Percentiles rank a stretch among this genome's conserved stretches.
phyloP scores from a whole-genome alignment of 1,140 invertebrate species.

The Gyrodactylus bullatarudis region DNA sequence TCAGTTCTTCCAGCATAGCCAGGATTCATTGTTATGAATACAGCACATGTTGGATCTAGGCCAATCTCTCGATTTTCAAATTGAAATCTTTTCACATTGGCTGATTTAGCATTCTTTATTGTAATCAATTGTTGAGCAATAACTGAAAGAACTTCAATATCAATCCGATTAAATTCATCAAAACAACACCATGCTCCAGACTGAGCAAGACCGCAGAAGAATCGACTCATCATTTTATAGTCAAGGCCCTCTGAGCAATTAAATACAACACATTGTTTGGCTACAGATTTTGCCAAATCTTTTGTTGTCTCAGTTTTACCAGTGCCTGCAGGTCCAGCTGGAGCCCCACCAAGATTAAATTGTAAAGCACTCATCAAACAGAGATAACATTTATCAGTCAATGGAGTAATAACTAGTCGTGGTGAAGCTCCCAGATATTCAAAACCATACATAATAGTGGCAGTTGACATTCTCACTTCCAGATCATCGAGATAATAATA shows the following conservation, averaged over 20 bases:
- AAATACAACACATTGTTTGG: slow-evolving; percentile 46
- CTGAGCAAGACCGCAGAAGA: slow-evolving; percentile 44
- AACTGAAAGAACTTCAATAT: slow-evolving; percentile 55
- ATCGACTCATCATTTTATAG: slow-evolving; percentile 52
- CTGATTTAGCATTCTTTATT: slow-evolving; percentile 24
- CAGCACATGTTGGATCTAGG: slow-evolving; percentile 17
- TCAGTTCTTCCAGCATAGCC: slow-evolving; percentile 48
- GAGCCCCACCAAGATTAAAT: slow-evolving; percentile 33
- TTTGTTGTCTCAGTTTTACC: slow-evolving; percentile 28
- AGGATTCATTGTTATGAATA: slow-evolving; percentile 31
- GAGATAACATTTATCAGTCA: slow-evolving; percentile 23
- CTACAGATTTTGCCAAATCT: slow-evolving; percentile 48
- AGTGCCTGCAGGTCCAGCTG: slow-evolving; percentile 21
- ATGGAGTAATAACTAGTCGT: slow-evolving; percentile 21
- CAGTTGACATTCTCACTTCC: slow-evolving; percentile 19
- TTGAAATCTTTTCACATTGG: slow-evolving; percentile 25
- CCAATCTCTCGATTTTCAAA: slow-evolving; percentile 23
- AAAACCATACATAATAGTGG: slow-evolving; percentile 19
- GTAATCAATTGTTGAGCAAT: slow-evolving; percentile 22
- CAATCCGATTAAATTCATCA: slow-evolving; percentile 59
- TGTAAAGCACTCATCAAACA: slow-evolving; percentile 53
- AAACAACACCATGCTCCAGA: slow-evolving; percentile 64
- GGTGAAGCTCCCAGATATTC: slow-evolving; percentile 21
- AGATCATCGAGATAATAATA: slow-evolving; percentile 18
- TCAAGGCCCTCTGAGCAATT: slow-evolving; percentile 57